Conservation (phyloP, 2,113 vertebrate species). For the Scortum barcoo region DNA sequence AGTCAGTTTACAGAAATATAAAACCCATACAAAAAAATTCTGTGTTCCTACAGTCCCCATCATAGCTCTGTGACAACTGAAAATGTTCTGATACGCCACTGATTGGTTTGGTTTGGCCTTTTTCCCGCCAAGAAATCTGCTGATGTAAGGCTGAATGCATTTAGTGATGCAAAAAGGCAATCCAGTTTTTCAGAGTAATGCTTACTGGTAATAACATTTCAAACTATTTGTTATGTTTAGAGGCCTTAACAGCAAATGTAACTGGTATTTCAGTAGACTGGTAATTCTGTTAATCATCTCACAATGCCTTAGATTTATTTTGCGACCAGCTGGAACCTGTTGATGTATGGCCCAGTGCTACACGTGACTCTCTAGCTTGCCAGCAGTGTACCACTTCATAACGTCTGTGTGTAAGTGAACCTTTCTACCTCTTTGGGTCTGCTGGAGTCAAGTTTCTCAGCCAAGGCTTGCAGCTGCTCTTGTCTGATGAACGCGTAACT, state of each 20-base stretch:
- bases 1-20: too few relatives aligned
- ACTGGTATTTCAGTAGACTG: neutral
- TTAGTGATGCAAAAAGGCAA: neutral
- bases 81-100: too few relatives aligned
- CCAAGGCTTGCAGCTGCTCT: constrained; percentile 92
- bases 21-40: too few relatives aligned
- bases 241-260: neutral
- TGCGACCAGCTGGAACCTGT: neutral
- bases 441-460: constrained; percentile 89
- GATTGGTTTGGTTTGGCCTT: too few relatives aligned
- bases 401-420: neutral
- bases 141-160: neutral
- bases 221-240: neutral
- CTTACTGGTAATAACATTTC: neutral
- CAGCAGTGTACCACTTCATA: neutral
- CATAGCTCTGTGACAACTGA: too few relatives aligned
- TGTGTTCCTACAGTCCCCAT: too few relatives aligned
- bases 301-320: neutral
- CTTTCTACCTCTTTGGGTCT: constrained; percentile 91
- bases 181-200: neutral
- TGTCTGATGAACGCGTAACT: constrained; percentile 94
- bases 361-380: neutral
- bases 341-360: neutral
- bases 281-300: neutral
- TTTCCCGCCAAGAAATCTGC: too few relatives aligned